Base-by-base conservation (phyloP, 2,888 invertebrate species). In the Sympetrum striolatum region DNA sequence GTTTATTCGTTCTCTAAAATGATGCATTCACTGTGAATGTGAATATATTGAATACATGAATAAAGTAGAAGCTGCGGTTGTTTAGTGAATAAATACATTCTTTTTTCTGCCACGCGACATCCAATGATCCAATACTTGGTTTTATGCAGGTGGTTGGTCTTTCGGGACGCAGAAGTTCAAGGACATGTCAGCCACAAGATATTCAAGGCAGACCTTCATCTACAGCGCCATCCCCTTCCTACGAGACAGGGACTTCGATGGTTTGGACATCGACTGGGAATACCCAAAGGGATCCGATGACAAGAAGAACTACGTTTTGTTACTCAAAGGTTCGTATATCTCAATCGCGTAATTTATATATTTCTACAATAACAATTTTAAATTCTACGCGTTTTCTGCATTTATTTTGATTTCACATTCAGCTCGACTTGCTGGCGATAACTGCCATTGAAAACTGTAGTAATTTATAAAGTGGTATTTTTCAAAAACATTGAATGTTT, bases 91-190 rank as follows among this genome's bases (percentile, higher is more conserved):
- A 44, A 44, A 44, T 0, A 44, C 10, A 44, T 0, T 8, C 44
- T 44, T 0, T 10, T 1, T 53, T 53, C 1, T 15, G 12, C 8
- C 53, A 53, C 6, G 44, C 10, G 44, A 44, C 10, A 1, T 18
- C 53, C 18, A 53, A 18, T 53, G 18, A 73, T 8, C 14, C 31
- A n/a, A 64, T n/a, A 64, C 31, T 35, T 79, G 79, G 31, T 93
- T 93, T 93, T 93, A 93, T 93, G 92, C 94, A 97, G 98, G 98
- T 94, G 99, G 99, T 91, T 99, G 98, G 98, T 98, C 98, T 0
- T 99, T 99, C 93, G 99, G 99, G 79, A 99, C 99, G 0, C 98
- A 98, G 94, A 98, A 98, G 94, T 98, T 98, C 95, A 98, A 98
- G 94, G 98, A 98, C 92, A 97, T 98, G 97, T 96, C 98, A 0